phyloP scores from a whole-genome alignment of 2,888 invertebrate species.

The Rhodophaea formosa region DNA sequence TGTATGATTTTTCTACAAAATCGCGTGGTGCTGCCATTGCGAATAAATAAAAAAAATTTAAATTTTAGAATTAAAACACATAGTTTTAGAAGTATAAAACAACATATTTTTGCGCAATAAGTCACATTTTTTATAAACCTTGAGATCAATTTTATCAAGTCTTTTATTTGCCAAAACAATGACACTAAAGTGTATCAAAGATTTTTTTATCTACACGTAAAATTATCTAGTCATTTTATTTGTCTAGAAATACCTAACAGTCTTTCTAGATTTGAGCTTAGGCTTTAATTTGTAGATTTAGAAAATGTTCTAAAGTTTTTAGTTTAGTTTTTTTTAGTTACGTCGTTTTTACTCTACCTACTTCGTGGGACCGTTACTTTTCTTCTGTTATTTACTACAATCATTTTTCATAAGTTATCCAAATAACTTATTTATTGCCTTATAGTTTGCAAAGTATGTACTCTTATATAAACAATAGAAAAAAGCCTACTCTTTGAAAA shows the following conservation, averaged over 20 bases:
- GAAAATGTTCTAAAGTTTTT: background rate
- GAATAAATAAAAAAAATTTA: no score
- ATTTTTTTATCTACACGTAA: conserved; percentile 11
- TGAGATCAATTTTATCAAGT: conserved; percentile 12
- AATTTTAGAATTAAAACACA: no score
- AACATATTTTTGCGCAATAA: background rate
- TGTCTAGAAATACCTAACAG: conserved; percentile 13
- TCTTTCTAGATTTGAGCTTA: conserved; percentile 15
- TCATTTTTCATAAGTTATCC: no score
- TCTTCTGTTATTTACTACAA: no score
- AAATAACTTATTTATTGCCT: no score
- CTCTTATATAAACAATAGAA: no score
- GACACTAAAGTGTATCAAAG: conserved; percentile 6
- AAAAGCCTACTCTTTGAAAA: no score
- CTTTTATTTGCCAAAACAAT: conserved; percentile 11
- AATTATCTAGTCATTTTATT: conserved; percentile 10
- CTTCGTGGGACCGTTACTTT: no score
- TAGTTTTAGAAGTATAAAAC: conserved; percentile 6
- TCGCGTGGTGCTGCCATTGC: no score
- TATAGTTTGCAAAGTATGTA: no score
- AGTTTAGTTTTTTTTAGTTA: background rate
- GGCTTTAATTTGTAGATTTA: conserved; percentile 2
- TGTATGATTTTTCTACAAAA: no score
- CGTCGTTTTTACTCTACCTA: no score
- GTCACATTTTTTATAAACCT: background rate